Conservation (phyloP, 2,797 vertebrate genomes). For the Rousettus madagascariensis region DNA sequence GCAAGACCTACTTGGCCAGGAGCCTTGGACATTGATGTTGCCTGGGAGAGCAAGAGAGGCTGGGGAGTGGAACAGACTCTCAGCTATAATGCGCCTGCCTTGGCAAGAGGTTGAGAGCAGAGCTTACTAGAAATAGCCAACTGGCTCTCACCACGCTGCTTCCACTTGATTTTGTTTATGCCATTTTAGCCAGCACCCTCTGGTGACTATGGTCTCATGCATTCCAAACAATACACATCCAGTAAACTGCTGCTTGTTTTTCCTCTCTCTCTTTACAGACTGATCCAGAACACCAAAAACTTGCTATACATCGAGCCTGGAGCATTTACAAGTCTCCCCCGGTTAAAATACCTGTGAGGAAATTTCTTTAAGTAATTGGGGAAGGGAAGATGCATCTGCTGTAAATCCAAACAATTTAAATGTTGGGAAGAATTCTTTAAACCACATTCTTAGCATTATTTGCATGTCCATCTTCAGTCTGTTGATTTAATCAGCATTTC, state of each 20-base stretch:
- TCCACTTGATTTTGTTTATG: neutral
- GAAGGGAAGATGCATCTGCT: slow-evolving; percentile 6
- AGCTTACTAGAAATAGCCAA: neutral
- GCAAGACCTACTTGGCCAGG: neutral
- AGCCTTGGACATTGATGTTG: neutral
- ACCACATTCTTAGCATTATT: neutral
- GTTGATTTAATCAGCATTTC: slow-evolving; percentile 13
- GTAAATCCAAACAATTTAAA: slow-evolving; percentile 38
- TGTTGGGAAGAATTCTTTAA: neutral
- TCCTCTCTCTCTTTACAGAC: slow-evolving; percentile 81
- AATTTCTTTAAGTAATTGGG: slow-evolving; percentile 52
- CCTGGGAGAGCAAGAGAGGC: neutral
- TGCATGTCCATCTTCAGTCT: neutral
- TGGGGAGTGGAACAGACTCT: neutral
- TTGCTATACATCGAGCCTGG: slow-evolving; percentile 89
- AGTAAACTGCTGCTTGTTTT: slow-evolving; percentile 23
- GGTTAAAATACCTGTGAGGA: slow-evolving; percentile 93
- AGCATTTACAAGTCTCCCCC: slow-evolving; percentile 92
- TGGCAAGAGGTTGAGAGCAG: neutral
- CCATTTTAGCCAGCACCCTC: neutral
- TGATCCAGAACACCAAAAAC: slow-evolving; percentile 91
- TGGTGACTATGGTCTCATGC: neutral
- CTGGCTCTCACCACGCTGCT: neutral
- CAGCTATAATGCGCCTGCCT: neutral
- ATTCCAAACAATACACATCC: neutral